These are phyloP conservation scores for Timandra comae DNA, from an alignment of 2,888 invertebrate genomes.

Conservation along the genomic window DNA sequence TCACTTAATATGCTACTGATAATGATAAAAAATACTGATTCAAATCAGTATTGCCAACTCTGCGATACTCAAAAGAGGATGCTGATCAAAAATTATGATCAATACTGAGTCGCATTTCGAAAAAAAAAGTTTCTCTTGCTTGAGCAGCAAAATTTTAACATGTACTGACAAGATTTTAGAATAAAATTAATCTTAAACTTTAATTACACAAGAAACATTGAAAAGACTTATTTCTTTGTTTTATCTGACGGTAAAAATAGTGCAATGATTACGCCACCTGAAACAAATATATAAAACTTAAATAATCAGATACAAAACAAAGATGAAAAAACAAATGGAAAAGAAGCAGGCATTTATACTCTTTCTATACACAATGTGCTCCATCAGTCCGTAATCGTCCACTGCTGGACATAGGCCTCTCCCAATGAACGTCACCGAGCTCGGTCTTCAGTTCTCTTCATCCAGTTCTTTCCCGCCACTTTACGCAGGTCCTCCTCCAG, in stretches of 20 bases:
- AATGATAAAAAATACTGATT: too few relatives aligned
- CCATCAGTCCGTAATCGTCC: too few relatives aligned
- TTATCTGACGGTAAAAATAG: conserved; percentile 35
- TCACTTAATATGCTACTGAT: too few relatives aligned
- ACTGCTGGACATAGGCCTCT: too few relatives aligned
- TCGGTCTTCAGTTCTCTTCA: too few relatives aligned
- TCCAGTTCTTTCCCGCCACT: too few relatives aligned
- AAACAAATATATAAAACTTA: conserved; percentile 8
- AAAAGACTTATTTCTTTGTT: conserved; percentile 1
- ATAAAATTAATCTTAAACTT: background rate
- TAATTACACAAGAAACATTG: background rate
- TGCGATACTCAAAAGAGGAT: background rate
- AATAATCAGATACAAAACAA: background rate
- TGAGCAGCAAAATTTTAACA: background rate
- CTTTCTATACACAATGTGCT: too few relatives aligned
- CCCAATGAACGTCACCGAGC: too few relatives aligned
- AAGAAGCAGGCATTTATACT: background rate
- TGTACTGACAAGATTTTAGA: background rate
- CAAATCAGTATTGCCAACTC: too few relatives aligned
- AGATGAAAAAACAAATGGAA: background rate
- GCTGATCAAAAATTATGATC: background rate
- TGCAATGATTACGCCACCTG: conserved; percentile 34
- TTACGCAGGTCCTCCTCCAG: background rate
- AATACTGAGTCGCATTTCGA: background rate
- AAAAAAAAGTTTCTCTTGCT: background rate